phyloP scores from a whole-genome alignment of 2,797 vertebrate species.

The Scolopax bukidnonensis region DNA sequence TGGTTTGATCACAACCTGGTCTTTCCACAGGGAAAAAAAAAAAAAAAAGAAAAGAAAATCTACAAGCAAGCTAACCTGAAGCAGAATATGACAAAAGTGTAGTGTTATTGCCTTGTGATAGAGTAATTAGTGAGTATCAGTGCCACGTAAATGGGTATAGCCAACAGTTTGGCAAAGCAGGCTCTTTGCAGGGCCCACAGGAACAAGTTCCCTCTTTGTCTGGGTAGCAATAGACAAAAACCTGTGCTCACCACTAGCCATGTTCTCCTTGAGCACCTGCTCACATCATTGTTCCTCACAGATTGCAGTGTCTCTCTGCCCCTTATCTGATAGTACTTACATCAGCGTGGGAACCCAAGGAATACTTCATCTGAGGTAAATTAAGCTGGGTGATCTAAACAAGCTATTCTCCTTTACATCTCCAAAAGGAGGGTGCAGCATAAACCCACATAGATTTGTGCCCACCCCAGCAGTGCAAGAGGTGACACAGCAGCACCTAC shows the following conservation, averaged over 20 bases:
- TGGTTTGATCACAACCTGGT: conserved; percentile 43
- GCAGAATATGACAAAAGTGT: background rate
- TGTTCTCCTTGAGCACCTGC: background rate
- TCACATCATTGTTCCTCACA: background rate
- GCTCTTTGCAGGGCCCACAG: background rate
- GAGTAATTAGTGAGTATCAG: background rate
- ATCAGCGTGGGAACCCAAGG: background rate
- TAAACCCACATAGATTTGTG: background rate
- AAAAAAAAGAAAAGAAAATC: background rate
- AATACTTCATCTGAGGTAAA: background rate
- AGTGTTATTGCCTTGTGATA: background rate
- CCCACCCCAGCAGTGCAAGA: background rate
- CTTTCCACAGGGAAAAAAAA: background rate
- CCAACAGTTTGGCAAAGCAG: background rate
- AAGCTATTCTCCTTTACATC: background rate
- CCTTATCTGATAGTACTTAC: background rate
- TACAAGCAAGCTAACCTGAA: conserved; percentile 25
- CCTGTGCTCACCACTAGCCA: background rate
- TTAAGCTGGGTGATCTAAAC: background rate
- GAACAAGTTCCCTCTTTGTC: background rate
- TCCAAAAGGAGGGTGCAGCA: background rate
- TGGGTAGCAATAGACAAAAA: background rate
- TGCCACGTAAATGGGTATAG: background rate
- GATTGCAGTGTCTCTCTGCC: fast-evolving
- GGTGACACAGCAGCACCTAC: background rate